A percentile compares a stretch with the other conserved stretches of the same genome.
Evolutionary conservation across 2,888 invertebrate genomes (phyloP).

Genomic region (Octodonta nipae): DNA sequence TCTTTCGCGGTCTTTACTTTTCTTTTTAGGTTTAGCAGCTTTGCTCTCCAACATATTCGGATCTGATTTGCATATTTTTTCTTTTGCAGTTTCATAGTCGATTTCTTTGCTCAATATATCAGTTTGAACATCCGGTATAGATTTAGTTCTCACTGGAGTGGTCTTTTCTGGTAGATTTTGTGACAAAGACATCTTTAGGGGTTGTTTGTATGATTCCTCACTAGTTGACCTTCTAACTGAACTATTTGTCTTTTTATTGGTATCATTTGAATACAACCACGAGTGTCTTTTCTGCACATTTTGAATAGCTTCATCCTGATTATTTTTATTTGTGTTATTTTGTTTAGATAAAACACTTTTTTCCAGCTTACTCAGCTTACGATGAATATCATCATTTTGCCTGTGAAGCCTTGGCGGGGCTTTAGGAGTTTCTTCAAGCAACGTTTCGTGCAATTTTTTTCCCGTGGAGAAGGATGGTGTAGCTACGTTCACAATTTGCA

Average conservation of each 20-base stretch:
- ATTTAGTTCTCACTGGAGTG: conserved; percentile 23
- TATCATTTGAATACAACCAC: conserved; percentile 29
- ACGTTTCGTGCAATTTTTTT: conserved; percentile 21
- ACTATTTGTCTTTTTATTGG: conserved; percentile 23
- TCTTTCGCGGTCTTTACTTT: conserved; percentile 53
- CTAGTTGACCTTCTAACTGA: conserved; percentile 29
- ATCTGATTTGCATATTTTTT: conserved; percentile 32
- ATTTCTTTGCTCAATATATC: conserved; percentile 6
- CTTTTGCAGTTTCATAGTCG: conserved; percentile 8
- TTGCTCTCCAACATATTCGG: conserved; percentile 29
- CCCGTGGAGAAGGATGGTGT: conserved; percentile 16
- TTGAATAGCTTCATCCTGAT: conserved; percentile 19
- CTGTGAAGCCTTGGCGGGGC: conserved; percentile 37
- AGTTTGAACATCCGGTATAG: conserved; percentile 24
- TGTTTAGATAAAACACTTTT: conserved; percentile 7
- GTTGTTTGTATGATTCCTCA: conserved; percentile 19
- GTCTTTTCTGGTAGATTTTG: background rate
- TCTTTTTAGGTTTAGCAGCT: conserved; percentile 30
- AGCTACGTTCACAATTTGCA: conserved; percentile 11
- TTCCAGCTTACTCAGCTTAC: conserved; percentile 42
- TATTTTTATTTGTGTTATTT: background rate
- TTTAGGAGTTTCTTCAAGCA: conserved; percentile 36
- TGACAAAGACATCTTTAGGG: too few species aligned
- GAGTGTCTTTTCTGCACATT: conserved; percentile 26
- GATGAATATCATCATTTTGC: conserved; percentile 32